These are phyloP conservation scores for Conomelus anceps DNA, from an alignment of 2,888 invertebrate species.

Conservation along the genomic window DNA sequence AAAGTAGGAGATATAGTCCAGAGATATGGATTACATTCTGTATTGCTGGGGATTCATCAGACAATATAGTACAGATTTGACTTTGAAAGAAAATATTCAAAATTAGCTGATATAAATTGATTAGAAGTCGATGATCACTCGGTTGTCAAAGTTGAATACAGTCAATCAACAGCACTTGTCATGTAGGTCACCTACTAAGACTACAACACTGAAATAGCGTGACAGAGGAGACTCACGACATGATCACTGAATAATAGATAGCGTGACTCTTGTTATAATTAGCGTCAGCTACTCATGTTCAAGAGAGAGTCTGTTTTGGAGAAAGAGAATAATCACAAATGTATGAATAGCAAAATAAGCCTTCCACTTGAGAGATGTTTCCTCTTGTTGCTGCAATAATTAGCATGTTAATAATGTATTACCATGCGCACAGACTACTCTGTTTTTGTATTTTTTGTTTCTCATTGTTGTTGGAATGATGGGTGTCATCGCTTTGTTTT, in stretches of 20 bases:
- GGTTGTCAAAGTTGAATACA: neutral
- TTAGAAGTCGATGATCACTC: neutral
- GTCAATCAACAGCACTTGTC: neutral
- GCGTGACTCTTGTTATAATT: neutral
- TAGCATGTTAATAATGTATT: neutral
- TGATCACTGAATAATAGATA: neutral
- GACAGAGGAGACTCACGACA: neutral
- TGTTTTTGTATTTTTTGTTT: neutral
- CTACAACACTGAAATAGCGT: neutral
- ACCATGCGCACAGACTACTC: neutral
- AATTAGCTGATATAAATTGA: neutral
- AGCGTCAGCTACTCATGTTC: neutral
- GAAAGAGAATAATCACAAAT: neutral
- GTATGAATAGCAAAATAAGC: neutral
- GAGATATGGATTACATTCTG: too few species aligned
- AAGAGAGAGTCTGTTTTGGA: neutral
- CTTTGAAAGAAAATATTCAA: neutral
- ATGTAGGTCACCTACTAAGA: neutral
- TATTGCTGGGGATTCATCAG: too few species aligned
- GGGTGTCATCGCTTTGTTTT: neutral
- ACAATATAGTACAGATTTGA: too few species aligned
- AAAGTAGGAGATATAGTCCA: too few species aligned
- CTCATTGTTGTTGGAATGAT: too few species aligned
- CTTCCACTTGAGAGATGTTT: neutral
- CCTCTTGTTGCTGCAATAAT: neutral